A percentile compares a stretch with the other conserved stretches of the same genome.
Conservation (phyloP, 2,113 vertebrate species). For the Mastomys coucha region DNA sequence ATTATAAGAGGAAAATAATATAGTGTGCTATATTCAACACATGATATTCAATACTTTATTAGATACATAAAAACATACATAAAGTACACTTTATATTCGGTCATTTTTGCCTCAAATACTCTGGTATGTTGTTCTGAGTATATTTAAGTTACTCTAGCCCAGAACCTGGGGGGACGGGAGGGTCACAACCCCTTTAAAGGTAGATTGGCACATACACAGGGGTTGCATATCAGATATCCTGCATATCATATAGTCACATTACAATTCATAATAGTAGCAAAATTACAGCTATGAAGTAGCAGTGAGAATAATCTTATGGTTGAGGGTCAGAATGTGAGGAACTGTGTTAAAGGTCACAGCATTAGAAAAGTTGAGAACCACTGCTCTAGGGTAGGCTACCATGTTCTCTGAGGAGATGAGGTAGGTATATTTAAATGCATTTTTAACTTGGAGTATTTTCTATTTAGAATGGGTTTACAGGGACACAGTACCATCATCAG, state of each 20-base stretch:
- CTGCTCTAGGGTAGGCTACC: neutral
- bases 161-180: neutral
- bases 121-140: neutral
- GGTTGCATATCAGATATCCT: neutral
- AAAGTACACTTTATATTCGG: neutral
- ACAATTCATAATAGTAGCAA: neutral
- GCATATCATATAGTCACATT: neutral
- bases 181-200: neutral
- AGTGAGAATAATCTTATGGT: neutral
- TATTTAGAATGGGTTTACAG: neutral
- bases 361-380: neutral
- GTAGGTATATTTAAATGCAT: neutral
- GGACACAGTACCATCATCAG: neutral
- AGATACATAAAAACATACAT: neutral
- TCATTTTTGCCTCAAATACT: neutral
- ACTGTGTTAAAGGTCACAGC: neutral
- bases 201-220: neutral
- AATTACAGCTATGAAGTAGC: neutral
- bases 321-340: neutral
- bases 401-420: too few relatives aligned
- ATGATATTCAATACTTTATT: neutral
- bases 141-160: neutral
- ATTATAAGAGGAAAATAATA: neutral
- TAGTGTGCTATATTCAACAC: neutral
- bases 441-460: neutral